These are phyloP conservation scores for Bombus waltoni DNA, from an alignment of 1,140 invertebrate genomes.

Conservation along the genomic window DNA sequence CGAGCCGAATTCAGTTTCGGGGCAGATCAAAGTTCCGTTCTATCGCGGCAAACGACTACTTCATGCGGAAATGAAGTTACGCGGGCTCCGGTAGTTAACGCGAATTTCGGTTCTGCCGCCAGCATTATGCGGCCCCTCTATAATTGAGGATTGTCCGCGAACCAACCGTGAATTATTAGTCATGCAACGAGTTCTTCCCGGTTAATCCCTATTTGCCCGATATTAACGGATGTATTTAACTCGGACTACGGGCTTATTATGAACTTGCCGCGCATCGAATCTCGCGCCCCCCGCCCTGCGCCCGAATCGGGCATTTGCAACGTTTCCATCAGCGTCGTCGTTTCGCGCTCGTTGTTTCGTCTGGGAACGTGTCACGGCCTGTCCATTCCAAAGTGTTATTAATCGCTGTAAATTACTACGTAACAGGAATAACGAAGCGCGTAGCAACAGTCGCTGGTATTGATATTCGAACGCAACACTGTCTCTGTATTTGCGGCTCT, in stretches of 20 bases:
- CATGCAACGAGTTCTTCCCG: slow-evolving; percentile 26
- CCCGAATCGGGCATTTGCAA: background rate
- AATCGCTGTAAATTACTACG: no score
- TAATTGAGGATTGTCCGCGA: slow-evolving; percentile 42
- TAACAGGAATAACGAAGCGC: no score
- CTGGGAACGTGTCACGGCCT: no score
- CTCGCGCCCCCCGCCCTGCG: background rate
- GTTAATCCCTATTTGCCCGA: slow-evolving; percentile 34
- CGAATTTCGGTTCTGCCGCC: slow-evolving; percentile 13
- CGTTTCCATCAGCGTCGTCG: background rate
- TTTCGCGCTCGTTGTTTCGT: no score
- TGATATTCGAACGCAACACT: no score
- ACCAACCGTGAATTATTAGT: slow-evolving; percentile 35
- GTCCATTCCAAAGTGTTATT: no score
- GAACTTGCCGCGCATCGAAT: background rate
- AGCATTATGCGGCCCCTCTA: slow-evolving; percentile 12
- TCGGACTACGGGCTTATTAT: slow-evolving; percentile 16
- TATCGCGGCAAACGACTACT: slow-evolving; percentile 35
- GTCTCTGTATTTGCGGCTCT: no score
- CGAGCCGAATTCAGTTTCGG: slow-evolving; percentile 22
- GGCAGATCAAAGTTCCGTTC: slow-evolving; percentile 40
- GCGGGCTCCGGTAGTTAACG: slow-evolving; percentile 18
- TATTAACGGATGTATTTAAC: slow-evolving; percentile 43
- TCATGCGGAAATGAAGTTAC: slow-evolving; percentile 45
- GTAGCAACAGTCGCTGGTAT: no score